phyloP scores from a whole-genome alignment of 2,888 invertebrate species.

The Tuta absoluta region DNA sequence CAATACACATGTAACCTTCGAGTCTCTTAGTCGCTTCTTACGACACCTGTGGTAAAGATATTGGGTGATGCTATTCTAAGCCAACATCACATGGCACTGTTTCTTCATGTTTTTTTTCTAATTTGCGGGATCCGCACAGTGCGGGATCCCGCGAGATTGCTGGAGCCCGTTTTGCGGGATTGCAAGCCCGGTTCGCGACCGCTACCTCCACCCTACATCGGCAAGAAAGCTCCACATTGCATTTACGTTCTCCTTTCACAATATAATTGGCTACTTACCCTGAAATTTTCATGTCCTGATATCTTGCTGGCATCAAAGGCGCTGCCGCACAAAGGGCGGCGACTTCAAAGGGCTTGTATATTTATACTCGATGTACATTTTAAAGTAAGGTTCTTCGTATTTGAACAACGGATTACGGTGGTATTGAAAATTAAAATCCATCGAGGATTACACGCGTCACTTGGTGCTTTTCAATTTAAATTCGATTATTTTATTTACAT shows the following conservation, averaged over 20 bases:
- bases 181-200: too few species aligned
- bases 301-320: constrained; percentile 36
- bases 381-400: neutral
- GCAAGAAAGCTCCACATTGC: neutral
- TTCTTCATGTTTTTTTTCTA: too few species aligned
- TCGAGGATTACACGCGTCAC: neutral
- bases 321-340: constrained; percentile 31
- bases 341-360: constrained; percentile 34
- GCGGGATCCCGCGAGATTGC: too few species aligned
- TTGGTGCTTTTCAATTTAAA: too few species aligned
- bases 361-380: constrained; percentile 7
- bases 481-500: too few species aligned
- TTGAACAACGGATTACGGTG: neutral
- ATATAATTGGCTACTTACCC: constrained; percentile 32
- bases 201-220: neutral
- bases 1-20: too few species aligned
- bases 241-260: neutral
- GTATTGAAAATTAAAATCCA: neutral
- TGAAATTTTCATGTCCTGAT: constrained; percentile 32
- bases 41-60: too few species aligned
- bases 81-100: too few species aligned
- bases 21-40: too few species aligned
- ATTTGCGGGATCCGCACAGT: too few species aligned
- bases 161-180: too few species aligned
- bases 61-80: too few species aligned